phyloP scores from a whole-genome alignment of 2,797 vertebrate species.

The Sparus aurata region DNA sequence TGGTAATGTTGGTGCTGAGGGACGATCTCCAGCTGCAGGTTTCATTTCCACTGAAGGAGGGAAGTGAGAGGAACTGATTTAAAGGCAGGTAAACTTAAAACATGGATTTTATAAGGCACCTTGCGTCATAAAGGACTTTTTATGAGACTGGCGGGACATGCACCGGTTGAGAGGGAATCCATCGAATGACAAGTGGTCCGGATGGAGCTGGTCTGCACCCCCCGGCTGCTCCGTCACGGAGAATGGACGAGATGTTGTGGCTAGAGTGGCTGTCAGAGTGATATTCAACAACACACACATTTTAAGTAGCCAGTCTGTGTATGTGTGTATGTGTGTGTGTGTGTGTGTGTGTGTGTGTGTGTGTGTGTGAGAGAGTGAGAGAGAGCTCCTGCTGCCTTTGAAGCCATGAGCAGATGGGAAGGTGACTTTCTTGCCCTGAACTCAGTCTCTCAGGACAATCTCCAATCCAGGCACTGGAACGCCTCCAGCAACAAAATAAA shows the following conservation, averaged over 20 bases:
- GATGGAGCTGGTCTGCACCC: neutral
- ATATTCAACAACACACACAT: neutral
- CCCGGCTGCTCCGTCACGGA: slow-evolving; percentile 1
- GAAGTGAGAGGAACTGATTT: neutral
- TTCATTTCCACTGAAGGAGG: slow-evolving; percentile 19
- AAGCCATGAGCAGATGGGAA: slow-evolving; percentile 62
- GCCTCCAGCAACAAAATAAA: slow-evolving; percentile 49
- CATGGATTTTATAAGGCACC: neutral
- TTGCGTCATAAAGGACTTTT: neutral
- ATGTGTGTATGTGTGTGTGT: slow-evolving; percentile 6
- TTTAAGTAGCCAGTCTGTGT: slow-evolving; percentile 12
- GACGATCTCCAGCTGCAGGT: neutral
- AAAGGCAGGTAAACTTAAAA: neutral
- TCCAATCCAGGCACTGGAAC: slow-evolving; percentile 51
- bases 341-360: slow-evolving; percentile 8
- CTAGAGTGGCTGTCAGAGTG: slow-evolving; percentile 30
- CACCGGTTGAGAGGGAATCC: neutral
- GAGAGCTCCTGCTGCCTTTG: slow-evolving; percentile 46
- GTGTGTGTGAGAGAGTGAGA: neutral
- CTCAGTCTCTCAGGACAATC: slow-evolving; percentile 48
- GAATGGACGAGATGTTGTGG: neutral
- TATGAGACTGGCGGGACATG: neutral
- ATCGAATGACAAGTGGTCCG: neutral
- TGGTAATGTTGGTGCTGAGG: slow-evolving; percentile 2
- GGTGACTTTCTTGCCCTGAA: slow-evolving; percentile 56